Evolutionary conservation across 2,113 vertebrate genomes (phyloP).

Genomic region (Protomyctophum bolini): DNA sequence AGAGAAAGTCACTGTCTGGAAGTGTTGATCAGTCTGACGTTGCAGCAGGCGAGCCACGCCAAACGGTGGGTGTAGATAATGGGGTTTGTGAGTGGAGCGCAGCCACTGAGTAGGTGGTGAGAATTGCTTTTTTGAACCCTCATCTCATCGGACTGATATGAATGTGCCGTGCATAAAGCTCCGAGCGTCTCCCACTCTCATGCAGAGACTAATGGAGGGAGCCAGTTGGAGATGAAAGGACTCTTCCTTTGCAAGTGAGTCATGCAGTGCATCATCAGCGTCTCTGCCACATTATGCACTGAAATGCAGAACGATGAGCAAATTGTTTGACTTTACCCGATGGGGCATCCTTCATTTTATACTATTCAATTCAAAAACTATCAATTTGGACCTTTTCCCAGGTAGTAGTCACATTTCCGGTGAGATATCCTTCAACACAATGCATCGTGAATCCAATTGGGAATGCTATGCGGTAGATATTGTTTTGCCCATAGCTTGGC

Average conservation of each 20-base stretch:
- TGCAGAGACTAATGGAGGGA: constrained; percentile 54
- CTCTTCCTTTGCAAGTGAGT: constrained; percentile 32
- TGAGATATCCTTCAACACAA: neutral
- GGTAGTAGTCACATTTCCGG: neutral
- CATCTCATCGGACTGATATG: constrained; percentile 40
- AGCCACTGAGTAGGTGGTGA: constrained; percentile 48
- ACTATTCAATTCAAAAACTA: neutral
- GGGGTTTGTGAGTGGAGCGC: constrained; percentile 49
- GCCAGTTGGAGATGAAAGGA: constrained; percentile 56
- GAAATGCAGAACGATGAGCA: too few relatives aligned
- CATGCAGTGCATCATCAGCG: constrained; percentile 23
- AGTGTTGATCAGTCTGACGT: constrained; percentile 48
- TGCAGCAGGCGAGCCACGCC: neutral
- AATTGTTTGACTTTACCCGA: too few relatives aligned
- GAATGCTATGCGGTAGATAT: too few relatives aligned
- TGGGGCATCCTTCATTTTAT: too few relatives aligned
- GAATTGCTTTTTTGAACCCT: constrained; percentile 66
- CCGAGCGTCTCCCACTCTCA: constrained; percentile 10
- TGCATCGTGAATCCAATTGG: too few relatives aligned
- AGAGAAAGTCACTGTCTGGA: neutral
- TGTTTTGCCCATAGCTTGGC: too few relatives aligned
- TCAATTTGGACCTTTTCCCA: neutral
- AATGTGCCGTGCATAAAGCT: constrained; percentile 41
- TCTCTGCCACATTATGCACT: too few relatives aligned
- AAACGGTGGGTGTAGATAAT: constrained; percentile 57